Evolutionary conservation across 2,113 vertebrate species (phyloP).

Genomic region (Polypterus senegalus): DNA sequence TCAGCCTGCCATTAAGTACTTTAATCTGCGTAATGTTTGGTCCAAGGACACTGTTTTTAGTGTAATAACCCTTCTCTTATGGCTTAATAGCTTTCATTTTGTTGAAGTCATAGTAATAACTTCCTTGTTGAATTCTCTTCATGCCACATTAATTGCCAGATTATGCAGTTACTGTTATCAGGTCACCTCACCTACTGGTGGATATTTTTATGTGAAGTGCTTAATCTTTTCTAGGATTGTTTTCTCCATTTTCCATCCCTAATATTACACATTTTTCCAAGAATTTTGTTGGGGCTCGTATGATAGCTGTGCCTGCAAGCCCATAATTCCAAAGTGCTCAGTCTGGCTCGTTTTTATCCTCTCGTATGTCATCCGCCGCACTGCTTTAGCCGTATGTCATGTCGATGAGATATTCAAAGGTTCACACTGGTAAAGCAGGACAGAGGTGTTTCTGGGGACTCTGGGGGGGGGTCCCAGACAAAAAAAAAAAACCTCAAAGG

Average conservation of each 20-base stretch:
- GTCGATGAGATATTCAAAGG: too few relatives aligned
- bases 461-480: too few relatives aligned
- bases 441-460: too few relatives aligned
- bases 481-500: too few relatives aligned
- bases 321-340: slow-evolving; percentile 8
- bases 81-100: slow-evolving; percentile 1
- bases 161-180: slow-evolving; percentile 9
- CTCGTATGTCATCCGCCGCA: too few relatives aligned
- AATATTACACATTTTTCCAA: slow-evolving; percentile 17
- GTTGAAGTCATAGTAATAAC: slow-evolving; percentile 2
- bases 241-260: slow-evolving; percentile 23
- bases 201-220: slow-evolving; percentile 32
- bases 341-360: neutral
- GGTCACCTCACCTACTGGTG: slow-evolving; percentile 4
- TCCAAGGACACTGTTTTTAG: neutral
- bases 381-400: too few relatives aligned
- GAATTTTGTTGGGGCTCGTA: slow-evolving; percentile 25
- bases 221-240: slow-evolving; percentile 44
- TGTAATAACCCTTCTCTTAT: too few relatives aligned
- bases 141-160: slow-evolving; percentile 13
- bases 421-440: too few relatives aligned
- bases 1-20: neutral
- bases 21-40: neutral
- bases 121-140: slow-evolving; percentile 1
- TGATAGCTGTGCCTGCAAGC: slow-evolving; percentile 38